Conservation (phyloP, 2,113 vertebrate species). For the Callorhinus ursinus region DNA sequence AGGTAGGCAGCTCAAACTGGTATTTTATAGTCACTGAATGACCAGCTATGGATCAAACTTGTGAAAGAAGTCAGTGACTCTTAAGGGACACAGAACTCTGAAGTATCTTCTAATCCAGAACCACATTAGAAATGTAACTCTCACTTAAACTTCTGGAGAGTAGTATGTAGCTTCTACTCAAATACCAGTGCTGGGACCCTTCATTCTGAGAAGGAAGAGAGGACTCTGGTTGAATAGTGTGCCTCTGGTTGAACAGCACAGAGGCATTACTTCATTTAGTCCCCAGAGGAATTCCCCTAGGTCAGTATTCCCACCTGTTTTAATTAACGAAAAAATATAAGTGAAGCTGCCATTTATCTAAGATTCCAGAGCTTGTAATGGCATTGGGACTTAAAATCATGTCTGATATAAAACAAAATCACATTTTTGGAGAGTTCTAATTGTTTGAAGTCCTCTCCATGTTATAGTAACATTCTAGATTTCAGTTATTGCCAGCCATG, state of each 20-base stretch:
- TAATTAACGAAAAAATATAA: not conserved
- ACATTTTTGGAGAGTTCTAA: not conserved
- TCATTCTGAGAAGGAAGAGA: not conserved
- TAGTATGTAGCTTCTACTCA: not conserved
- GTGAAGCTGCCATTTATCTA: not conserved
- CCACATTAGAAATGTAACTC: not conserved
- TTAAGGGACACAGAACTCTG: not conserved
- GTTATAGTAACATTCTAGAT: not conserved
- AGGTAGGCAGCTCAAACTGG: not conserved
- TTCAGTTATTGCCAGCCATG: not conserved
- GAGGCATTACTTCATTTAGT: not conserved
- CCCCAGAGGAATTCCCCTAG: not conserved
- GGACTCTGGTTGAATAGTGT: not conserved
- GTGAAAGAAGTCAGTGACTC: not conserved
- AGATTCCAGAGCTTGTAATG: not conserved
- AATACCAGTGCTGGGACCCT: not conserved
- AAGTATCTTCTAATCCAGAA: not conserved
- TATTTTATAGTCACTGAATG: not conserved
- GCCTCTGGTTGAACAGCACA: not conserved
- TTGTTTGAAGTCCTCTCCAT: not conserved
- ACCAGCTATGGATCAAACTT: not conserved
- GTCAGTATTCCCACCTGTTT: not conserved
- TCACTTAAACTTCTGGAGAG: not conserved
- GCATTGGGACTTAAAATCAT: not conserved
- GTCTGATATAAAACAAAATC: not conserved